Evolutionary conservation across 2,797 vertebrate species (phyloP), one percentile per base, ranked within the genome.

Genomic region (Anguilla marmorata): DNA sequence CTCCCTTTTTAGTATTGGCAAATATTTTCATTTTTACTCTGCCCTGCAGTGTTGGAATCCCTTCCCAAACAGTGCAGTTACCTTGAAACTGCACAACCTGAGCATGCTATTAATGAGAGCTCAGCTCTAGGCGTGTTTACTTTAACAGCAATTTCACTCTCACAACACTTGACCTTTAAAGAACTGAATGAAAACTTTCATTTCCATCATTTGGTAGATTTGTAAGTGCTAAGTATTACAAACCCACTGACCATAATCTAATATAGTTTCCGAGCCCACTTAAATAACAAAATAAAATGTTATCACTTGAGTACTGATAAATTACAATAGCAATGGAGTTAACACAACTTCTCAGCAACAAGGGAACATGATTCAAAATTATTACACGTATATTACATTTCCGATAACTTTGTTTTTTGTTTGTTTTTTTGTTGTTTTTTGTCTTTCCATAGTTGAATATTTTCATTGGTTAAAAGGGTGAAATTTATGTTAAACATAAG

Each of bases 161-260:
- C 54, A 33, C 86, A 89, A 87, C 86, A 87, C 88, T 87, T 89
- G 88, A 87, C 88, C 88, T 89, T 89, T 85, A 89, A 85, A 52
- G 72, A 89, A 89, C 27, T 74, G 86, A 89, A 89, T 63, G 85
- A 54, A 84, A 89, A 89, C 60, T 52, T 60, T 41, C 27, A 60
- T 86, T 89, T 86, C 79, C 85, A 89, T 86, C 52, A 48, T 86
- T 86, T 21, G 14, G 79, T 56, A 60, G 48, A 86, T 63, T 69
- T 82, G 63, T 83, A 79, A 52, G 69, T 60, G 58, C 45, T 86
- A 48, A 84, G 14, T 82, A 85, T 85, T 85, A 88, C 66, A 88
- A 88, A 85, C 19, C 79, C 45, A 50, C 41, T 50, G 79, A 82
- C 79, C 79, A 50, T 76, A 72, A 76, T 85, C n/a, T 30, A 88